phyloP scores from a whole-genome alignment of 2,797 vertebrate genomes.

The Syncerus caffer region DNA sequence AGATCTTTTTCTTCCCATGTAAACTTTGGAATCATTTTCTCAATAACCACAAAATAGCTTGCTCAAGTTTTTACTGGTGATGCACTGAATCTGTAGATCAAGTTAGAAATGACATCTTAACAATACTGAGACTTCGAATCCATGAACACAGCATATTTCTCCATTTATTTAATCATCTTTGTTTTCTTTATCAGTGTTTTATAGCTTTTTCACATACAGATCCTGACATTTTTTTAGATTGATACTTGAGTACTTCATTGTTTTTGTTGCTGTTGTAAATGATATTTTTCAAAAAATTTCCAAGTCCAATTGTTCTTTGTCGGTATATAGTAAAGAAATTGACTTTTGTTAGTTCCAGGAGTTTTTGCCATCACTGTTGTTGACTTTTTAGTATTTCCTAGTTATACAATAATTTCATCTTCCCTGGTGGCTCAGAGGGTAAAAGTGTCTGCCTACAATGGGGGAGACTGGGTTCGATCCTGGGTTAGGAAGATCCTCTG shows the following conservation, averaged over 20 bases:
- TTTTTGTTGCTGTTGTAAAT: neutral
- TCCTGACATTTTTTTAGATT: neutral
- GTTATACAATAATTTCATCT: neutral
- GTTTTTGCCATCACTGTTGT: neutral
- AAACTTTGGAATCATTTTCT: neutral
- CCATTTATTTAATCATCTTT: neutral
- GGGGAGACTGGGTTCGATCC: rapidly evolving
- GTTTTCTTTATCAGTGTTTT: neutral
- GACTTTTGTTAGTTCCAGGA: neutral
- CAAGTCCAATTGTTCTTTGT: neutral
- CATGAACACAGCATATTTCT: neutral
- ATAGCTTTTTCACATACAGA: neutral
- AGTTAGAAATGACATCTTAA: neutral
- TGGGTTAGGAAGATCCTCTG: neutral
- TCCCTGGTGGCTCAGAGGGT: neutral
- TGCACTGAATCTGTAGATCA: neutral
- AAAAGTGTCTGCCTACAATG: neutral
- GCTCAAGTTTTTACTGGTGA: neutral
- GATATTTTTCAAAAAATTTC: neutral
- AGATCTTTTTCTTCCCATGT: neutral
- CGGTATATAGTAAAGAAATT: neutral
- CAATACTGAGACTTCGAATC: neutral
- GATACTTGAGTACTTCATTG: neutral
- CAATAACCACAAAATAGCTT: neutral
- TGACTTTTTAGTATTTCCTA: neutral